Evolutionary conservation across 2,888 invertebrate genomes (phyloP), one percentile per base, ranked within the genome.

Genomic region (Acanthoscelides obtectus): DNA sequence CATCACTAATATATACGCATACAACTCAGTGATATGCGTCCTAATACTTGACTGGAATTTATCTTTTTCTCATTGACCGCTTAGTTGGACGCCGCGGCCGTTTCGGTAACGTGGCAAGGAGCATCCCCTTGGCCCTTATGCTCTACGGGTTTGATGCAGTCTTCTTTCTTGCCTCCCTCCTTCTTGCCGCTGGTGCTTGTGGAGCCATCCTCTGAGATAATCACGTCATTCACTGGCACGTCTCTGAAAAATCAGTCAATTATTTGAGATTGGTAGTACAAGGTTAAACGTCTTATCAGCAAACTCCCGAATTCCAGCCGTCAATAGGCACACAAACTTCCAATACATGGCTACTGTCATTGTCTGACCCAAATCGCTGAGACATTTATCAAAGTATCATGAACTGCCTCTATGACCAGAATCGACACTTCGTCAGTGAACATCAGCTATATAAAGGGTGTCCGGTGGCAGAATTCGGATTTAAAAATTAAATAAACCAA

Each of bases 91-190:
- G 45, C 45, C 45, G 20, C 66, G 20, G 76, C 64, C 20, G 72
- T 64, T 63, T 72, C 72, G 1, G 71, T 71, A 22, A 20, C 22
- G 70, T 69, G 72, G 66, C 73, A 77, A 17, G 84, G 83, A 21
- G 83, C 85, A 74, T 86, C 86, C 21, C 86, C 86, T 77, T 86
- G 86, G 12, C 86, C 86, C 45, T 83, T 80, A 72, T 86, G 85
- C 74, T 84, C 83, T 20, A 75, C 73, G 67, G 75, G 75, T 71
- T 81, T 81, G 63, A 73, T 73, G 73, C 81, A 80, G 77, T 83
- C 83, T 79, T 83, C 83, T 66, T 45, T 66, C 20, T 21, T 72
- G 73, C 81, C 80, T 77, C 83, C 83, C 79, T 84, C 83, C 73
- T 77, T 78, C 70, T 78, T 80, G 22, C 77, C 77, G 67, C 78